phyloP scores from a whole-genome alignment of 2,113 vertebrate species.

The Parotia lawesii region DNA sequence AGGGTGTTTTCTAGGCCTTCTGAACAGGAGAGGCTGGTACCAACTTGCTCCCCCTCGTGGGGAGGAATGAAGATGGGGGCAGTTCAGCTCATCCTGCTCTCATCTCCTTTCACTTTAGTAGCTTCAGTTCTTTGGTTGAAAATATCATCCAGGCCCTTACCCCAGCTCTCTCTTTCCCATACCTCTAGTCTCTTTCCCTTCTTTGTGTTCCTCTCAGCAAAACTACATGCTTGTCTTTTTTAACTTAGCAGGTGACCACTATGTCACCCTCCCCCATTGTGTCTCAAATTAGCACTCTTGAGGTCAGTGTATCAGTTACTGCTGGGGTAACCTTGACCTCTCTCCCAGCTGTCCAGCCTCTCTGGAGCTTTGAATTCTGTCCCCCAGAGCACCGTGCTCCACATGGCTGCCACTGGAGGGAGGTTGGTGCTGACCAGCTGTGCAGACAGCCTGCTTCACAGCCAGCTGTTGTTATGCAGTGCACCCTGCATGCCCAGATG shows the following conservation, averaged over 20 bases:
- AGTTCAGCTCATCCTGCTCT: not conserved
- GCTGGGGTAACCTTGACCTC: conserved; percentile 47
- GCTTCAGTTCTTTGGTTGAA: not conserved
- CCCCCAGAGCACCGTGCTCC: fast-evolving
- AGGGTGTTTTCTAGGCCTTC: not conserved
- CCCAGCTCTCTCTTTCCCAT: not conserved
- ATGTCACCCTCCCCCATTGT: conserved; percentile 16
- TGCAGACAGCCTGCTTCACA: not conserved
- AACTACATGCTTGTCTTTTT: not conserved
- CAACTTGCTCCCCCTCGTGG: not conserved
- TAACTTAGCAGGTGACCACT: conserved; percentile 32
- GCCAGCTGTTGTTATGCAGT: not conserved
- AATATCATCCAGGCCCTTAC: not conserved
- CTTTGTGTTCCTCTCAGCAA: not conserved
- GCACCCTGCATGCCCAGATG: not conserved
- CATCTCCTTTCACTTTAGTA: not conserved
- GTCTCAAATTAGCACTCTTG: conserved; percentile 54
- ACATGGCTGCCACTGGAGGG: not conserved
- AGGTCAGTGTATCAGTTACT: conserved; percentile 50
- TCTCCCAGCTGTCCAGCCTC: conserved; percentile 34
- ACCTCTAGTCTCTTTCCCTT: not conserved
- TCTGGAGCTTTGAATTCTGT: conserved; percentile 11
- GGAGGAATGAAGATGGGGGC: not conserved
- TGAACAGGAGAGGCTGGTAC: not conserved
- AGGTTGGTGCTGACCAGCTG: not conserved